Evolutionary conservation across 2,113 vertebrate species (phyloP).

Genomic region (Tichodroma muraria): DNA sequence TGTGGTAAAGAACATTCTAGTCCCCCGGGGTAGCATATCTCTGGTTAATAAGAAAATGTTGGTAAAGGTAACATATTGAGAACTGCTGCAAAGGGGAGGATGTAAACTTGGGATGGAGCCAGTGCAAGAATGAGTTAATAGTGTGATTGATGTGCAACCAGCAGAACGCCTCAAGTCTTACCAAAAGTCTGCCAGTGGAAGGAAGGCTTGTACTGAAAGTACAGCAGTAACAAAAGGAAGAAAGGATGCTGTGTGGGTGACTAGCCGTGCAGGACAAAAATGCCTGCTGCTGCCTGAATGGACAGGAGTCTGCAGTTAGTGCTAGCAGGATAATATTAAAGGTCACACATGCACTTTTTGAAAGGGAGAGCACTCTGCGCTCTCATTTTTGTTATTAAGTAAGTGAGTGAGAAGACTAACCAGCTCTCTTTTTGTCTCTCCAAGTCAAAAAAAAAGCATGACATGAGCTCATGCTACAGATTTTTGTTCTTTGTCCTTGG

Average conservation of each 20-base stretch:
- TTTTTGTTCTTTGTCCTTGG: background rate
- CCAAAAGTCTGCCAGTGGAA: background rate
- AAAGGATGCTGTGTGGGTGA: background rate
- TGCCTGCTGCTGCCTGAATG: background rate
- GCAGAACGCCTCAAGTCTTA: background rate
- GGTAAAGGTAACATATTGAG: background rate
- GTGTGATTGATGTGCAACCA: background rate
- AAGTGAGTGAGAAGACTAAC: background rate
- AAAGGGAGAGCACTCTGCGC: background rate
- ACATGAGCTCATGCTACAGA: background rate
- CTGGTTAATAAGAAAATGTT: background rate
- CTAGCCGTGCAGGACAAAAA: background rate
- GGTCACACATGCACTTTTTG: background rate
- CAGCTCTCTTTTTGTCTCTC: background rate
- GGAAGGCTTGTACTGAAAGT: background rate
- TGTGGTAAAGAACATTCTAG: rapidly evolving
- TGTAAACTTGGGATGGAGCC: background rate
- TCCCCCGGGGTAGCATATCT: rapidly evolving
- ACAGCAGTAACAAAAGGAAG: background rate
- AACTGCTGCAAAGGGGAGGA: background rate
- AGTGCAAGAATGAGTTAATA: background rate
- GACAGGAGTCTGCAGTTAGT: background rate
- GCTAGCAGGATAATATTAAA: background rate
- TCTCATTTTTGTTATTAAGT: background rate
- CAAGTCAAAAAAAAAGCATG: background rate